Evolutionary conservation across 2,797 vertebrate genomes (phyloP).

Genomic region (Trachurus trachurus): DNA sequence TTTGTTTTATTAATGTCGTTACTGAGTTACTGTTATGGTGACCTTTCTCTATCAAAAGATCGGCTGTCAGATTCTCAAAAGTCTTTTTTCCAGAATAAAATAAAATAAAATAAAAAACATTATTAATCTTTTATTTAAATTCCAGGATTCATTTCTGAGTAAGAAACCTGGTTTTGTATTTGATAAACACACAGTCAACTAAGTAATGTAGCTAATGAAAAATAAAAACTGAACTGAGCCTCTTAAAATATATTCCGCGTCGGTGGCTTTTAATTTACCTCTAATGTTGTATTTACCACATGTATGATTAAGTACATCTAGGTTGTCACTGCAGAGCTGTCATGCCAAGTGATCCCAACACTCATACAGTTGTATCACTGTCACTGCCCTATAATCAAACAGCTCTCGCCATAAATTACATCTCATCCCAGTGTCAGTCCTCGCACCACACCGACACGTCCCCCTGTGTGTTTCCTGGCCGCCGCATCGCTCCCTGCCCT

Average conservation of each 20-base stretch:
- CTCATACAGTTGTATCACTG: conserved; percentile 28
- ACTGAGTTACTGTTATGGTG: conserved; percentile 53
- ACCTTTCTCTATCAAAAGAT: conserved; percentile 58
- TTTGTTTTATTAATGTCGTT: conserved; percentile 64
- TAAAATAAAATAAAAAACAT: neutral
- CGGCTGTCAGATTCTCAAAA: conserved; percentile 57
- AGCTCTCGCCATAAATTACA: conserved; percentile 55
- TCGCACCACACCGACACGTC: conserved; percentile 49
- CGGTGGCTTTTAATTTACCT: conserved; percentile 16
- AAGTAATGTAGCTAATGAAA: conserved; percentile 11
- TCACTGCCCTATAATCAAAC: conserved; percentile 51
- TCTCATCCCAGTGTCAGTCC: conserved; percentile 53
- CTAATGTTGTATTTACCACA: conserved; percentile 32
- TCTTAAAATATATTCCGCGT: conserved; percentile 29
- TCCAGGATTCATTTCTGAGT: conserved; percentile 44
- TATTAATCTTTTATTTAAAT: conserved; percentile 25
- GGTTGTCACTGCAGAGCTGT: conserved; percentile 20
- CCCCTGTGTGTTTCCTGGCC: conserved; percentile 44
- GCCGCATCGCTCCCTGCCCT: conserved; percentile 56
- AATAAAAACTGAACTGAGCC: conserved; percentile 9
- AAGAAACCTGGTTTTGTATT: conserved; percentile 25
- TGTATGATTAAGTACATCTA: conserved; percentile 31
- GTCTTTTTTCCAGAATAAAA: conserved; percentile 51
- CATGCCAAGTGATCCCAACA: conserved; percentile 23
- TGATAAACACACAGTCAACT: conserved; percentile 46